A percentile compares a stretch with the other conserved stretches of the same genome.
Conservation (phyloP, 92 coral and sea anemone genomes). For the Umimayanthus chanpuru region DNA sequence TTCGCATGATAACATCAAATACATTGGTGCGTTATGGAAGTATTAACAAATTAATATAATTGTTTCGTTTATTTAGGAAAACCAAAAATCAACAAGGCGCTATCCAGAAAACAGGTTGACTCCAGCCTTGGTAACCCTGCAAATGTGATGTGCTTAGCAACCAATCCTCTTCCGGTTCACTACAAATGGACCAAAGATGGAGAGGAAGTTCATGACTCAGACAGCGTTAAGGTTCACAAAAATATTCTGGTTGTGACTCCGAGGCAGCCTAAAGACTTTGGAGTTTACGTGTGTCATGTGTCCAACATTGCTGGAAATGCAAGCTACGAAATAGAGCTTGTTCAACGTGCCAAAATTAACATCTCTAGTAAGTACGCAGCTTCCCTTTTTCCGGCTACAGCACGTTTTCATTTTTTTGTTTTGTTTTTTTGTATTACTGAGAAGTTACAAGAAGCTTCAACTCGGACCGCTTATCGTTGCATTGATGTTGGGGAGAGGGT, state of each 20-base stretch:
- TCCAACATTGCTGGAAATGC: constrained; percentile 13
- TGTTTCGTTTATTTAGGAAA: neutral
- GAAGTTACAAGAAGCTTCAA: too few species aligned
- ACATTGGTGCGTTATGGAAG: too few species aligned
- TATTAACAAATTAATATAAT: too few species aligned
- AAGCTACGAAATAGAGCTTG: neutral
- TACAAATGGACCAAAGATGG: constrained; percentile 20
- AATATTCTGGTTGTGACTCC: constrained; percentile 13
- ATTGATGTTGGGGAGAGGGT: too few species aligned
- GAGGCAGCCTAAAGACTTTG: neutral
- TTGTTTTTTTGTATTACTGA: too few species aligned
- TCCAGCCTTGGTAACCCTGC: neutral
- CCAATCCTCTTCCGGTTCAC: constrained; percentile 6
- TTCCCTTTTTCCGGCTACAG: too few species aligned
- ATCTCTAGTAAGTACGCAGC: neutral
- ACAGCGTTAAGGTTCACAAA: neutral
- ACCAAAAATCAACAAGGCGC: neutral
- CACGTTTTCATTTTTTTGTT: too few species aligned
- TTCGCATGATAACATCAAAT: too few species aligned
- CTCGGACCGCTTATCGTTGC: too few species aligned
- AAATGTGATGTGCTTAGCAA: neutral
- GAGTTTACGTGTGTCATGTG: constrained; percentile 23
- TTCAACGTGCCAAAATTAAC: neutral
- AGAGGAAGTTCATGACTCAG: neutral
- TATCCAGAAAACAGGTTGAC: constrained; percentile 2